Evolutionary conservation across 1,140 invertebrate species (phyloP), one percentile per base, ranked within the genome.

Genomic region (Globodera ellingtonae): DNA sequence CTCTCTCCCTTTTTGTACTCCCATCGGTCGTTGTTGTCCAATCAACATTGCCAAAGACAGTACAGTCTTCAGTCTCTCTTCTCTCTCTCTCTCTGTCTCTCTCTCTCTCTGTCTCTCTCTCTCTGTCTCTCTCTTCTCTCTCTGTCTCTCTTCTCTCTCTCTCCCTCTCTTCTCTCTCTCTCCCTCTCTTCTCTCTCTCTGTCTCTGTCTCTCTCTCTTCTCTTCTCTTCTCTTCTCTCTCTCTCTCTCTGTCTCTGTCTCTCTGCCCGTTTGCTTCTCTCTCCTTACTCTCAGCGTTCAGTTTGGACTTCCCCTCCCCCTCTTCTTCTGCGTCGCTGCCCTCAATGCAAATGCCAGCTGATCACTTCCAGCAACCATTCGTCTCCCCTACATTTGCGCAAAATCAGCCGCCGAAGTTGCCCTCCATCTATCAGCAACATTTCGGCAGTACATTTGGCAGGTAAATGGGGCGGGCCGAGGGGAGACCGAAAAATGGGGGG

Each of bases 351-450:
- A 35, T 35, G 21, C 67, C 67, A 7, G 10, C 24, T 44, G 67
- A 70, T 44, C 67, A 70, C 6, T 70, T 47, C 67, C 67, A 24
- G n/a, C 67, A 70, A 47, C 35, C 24, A 10, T 70, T 70, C 46
- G 67, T 35, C 35, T 62, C 56, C 10, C 56, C 56, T 6, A 18
- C 10, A 0, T 62, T 62, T 62, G 56, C 56, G 56, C 56, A 62
- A 13, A 70, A 47, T 70, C 13, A 15, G 59, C 24, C 67, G 67
- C 67, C 67, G 10, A 35, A 35, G 18, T 44, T 70, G 67, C 10
- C 67, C 35, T 70, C 67, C 24, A 70, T 70, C n/a, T 70, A 70
- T 47, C 67, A 70, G 24, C 67, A 70, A 47, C 67, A 70, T 6
- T 47, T 70, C 4, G 67, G 67, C 67, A 70, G 3, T 47, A 10